A percentile compares a stretch with the other conserved stretches of the same genome.
Evolutionary conservation across 2,888 invertebrate genomes (phyloP).

Genomic region (Pollenia amentaria): DNA sequence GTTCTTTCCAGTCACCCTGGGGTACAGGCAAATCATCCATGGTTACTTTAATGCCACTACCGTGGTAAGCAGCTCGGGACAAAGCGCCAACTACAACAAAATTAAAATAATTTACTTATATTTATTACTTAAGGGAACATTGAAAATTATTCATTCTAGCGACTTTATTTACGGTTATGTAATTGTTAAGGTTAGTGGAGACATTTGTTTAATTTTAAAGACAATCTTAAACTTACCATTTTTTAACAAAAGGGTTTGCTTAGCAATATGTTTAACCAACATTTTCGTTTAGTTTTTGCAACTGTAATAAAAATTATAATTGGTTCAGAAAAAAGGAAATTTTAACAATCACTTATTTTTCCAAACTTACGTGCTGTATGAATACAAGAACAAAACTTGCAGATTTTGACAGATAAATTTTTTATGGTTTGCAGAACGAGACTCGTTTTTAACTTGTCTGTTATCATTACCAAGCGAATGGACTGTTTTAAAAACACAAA

Average conservation of each 20-base stretch:
- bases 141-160: background rate
- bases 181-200: slow-evolving; percentile 80
- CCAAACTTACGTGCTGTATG: slow-evolving; percentile 41
- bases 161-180: slow-evolving; percentile 79
- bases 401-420: slow-evolving; percentile 38
- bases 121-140: background rate
- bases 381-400: slow-evolving; percentile 42
- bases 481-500: background rate
- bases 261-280: slow-evolving; percentile 82
- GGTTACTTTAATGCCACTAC: slow-evolving; percentile 82
- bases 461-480: background rate
- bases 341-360: background rate
- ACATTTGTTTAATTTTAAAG: background rate
- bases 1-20: slow-evolving; percentile 90
- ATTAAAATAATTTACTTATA: background rate
- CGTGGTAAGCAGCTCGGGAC: slow-evolving; percentile 82
- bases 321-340: background rate
- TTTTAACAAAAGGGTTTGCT: slow-evolving; percentile 80
- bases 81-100: slow-evolving; percentile 79
- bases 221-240: slow-evolving; percentile 79
- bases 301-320: slow-evolving; percentile 44
- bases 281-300: slow-evolving; percentile 75
- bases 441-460: background rate
- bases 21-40: slow-evolving; percentile 93
- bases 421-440: slow-evolving; percentile 38